These are phyloP conservation scores for Diabrotica undecimpunctata DNA, from an alignment of 1,140 invertebrate species.

Conservation along the genomic window DNA sequence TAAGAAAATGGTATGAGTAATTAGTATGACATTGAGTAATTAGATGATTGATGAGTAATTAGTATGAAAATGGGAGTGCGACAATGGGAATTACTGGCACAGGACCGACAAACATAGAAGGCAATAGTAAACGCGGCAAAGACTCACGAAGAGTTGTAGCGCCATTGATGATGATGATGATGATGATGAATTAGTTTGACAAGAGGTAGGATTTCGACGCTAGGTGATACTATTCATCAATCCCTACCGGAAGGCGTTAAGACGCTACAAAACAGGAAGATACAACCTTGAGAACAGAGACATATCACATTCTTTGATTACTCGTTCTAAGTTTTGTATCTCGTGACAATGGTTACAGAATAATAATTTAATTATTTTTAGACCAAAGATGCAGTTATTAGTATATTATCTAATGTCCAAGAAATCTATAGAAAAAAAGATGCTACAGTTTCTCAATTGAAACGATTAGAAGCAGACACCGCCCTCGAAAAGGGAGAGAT, in stretches of 20 bases:
- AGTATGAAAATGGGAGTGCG: no score
- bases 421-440: slow-evolving; percentile 57
- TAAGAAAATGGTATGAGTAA: no score
- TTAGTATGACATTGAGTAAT: no score
- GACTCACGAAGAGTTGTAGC: no score
- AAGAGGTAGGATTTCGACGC: no score
- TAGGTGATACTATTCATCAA: background rate
- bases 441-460: slow-evolving; percentile 49
- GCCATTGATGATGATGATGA: no score
- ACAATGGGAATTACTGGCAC: no score
- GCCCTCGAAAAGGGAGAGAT: slow-evolving; percentile 50
- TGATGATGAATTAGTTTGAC: no score
- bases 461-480: slow-evolving; percentile 51
- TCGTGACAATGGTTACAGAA: background rate
- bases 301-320: background rate
- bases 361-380: slow-evolving; percentile 33
- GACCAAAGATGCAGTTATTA: slow-evolving; percentile 52
- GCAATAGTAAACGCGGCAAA: no score
- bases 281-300: background rate
- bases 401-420: slow-evolving; percentile 54
- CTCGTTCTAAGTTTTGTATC: background rate
- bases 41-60: no score
- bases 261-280: background rate
- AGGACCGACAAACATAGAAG: no score
- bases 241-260: background rate